A percentile compares a stretch with the other conserved stretches of the same genome.
phyloP scores from a whole-genome alignment of 2,113 vertebrate genomes.

The Chaetodon trifascialis region DNA sequence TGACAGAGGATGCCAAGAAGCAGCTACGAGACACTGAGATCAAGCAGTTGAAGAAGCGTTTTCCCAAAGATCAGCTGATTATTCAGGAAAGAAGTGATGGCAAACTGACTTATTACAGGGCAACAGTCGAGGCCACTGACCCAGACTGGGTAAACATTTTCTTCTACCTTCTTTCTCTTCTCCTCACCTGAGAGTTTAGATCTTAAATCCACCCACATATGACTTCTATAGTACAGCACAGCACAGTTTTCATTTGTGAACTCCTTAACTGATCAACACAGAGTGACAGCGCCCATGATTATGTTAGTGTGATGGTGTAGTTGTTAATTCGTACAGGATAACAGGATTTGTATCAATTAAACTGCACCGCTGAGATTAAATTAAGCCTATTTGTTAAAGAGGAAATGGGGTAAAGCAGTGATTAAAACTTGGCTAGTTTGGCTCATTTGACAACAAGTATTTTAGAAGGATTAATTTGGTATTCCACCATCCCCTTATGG shows the following conservation, averaged over 20 bases:
- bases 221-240: background rate
- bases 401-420: constrained; percentile 12
- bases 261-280: background rate
- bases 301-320: background rate
- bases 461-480: background rate
- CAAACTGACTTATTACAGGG: constrained; percentile 84
- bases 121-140: constrained; percentile 82
- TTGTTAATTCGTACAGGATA: background rate
- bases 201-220: background rate
- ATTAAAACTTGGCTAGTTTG: constrained; percentile 9
- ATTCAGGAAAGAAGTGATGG: constrained; percentile 85
- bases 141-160: constrained; percentile 85
- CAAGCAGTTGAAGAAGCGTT: constrained; percentile 83
- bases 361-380: constrained; percentile 4
- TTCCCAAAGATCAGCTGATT: constrained; percentile 86
- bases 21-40: constrained; percentile 85
- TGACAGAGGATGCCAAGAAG: constrained; percentile 78
- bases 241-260: background rate
- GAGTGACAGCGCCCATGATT: background rate
- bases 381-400: background rate
- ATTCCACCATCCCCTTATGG: background rate
- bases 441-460: background rate
- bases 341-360: constrained; percentile 4
- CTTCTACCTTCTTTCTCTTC: background rate
- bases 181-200: background rate